phyloP scores from a whole-genome alignment of 2,113 vertebrate species.

The Lycaon pictus region DNA sequence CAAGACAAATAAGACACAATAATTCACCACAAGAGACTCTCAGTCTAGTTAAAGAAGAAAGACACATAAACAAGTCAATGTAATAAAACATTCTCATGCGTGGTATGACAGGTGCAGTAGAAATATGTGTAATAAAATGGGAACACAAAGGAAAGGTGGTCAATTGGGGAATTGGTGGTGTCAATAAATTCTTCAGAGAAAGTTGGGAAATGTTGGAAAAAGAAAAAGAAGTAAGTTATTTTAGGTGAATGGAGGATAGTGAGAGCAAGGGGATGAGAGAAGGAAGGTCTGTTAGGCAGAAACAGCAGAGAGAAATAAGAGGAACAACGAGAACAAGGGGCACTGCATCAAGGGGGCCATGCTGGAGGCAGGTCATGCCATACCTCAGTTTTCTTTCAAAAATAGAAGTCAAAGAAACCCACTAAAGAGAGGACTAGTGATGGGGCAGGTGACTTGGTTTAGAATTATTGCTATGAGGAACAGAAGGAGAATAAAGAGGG shows the following conservation, averaged over 20 bases:
- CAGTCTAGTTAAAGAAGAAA: not conserved
- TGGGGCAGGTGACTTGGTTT: not conserved
- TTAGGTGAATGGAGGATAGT: not conserved
- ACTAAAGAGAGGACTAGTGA: not conserved
- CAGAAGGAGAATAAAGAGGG: not conserved
- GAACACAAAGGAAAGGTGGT: not conserved
- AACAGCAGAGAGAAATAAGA: not conserved
- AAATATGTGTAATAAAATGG: not conserved
- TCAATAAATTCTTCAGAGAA: not conserved
- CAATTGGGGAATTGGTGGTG: not conserved
- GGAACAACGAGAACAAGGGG: not conserved
- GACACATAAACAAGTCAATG: not conserved
- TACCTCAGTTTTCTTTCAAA: not conserved
- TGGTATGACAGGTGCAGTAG: not conserved
- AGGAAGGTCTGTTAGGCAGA: not conserved
- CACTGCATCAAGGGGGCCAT: not conserved
- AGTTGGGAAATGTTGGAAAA: not conserved
- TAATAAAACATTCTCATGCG: not conserved
- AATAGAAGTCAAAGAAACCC: not conserved
- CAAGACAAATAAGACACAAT: not conserved
- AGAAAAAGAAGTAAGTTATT: not conserved
- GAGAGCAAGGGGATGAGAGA: not conserved
- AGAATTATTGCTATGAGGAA: not conserved
- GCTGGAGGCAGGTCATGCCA: not conserved
- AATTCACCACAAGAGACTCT: not conserved